These are phyloP conservation scores for Ceratosolen fusciceps DNA, from an alignment of 1,140 invertebrate species.

Conservation along the genomic window DNA sequence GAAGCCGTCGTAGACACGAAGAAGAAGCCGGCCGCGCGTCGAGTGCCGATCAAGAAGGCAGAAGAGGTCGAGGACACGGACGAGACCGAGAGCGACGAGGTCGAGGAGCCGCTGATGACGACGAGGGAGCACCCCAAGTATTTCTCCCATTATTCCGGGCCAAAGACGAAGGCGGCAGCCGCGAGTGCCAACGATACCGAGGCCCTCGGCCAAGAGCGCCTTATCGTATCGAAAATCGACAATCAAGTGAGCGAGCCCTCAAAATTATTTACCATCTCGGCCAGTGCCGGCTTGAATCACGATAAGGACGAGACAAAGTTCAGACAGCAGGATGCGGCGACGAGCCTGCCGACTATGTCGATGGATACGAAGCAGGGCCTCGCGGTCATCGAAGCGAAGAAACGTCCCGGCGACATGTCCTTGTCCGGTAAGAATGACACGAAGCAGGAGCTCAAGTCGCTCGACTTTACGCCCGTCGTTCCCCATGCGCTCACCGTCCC, in stretches of 20 bases:
- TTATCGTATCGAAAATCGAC: neutral
- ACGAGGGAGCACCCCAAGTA: slow-evolving; percentile 35
- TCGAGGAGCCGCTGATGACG: neutral
- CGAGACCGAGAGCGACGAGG: slow-evolving; percentile 13
- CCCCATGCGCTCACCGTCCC: slow-evolving; percentile 56
- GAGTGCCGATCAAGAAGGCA: neutral
- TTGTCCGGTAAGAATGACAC: slow-evolving; percentile 1
- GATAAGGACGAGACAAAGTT: slow-evolving; percentile 25
- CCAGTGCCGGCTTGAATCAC: neutral
- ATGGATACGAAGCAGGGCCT: slow-evolving; percentile 13
- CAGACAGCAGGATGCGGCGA: neutral
- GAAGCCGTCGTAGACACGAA: slow-evolving; percentile 6
- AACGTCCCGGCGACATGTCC: slow-evolving; percentile 15
- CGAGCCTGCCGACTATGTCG: neutral
- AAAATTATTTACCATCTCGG: neutral
- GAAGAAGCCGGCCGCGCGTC: slow-evolving; percentile 12
- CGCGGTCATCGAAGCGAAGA: slow-evolving; percentile 23
- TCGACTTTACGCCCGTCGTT: slow-evolving; percentile 57
- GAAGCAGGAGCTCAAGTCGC: slow-evolving; percentile 56
- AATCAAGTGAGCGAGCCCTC: slow-evolving; percentile 5
- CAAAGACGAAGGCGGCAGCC: slow-evolving; percentile 38
- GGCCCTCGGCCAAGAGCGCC: neutral
- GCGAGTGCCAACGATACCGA: slow-evolving; percentile 10
- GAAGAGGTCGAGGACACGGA: slow-evolving; percentile 26
- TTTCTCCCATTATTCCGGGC: slow-evolving; percentile 43